Evolutionary conservation across 2,113 vertebrate genomes (phyloP), one percentile per base, ranked within the genome.

Genomic region (Heterochromis multidens): DNA sequence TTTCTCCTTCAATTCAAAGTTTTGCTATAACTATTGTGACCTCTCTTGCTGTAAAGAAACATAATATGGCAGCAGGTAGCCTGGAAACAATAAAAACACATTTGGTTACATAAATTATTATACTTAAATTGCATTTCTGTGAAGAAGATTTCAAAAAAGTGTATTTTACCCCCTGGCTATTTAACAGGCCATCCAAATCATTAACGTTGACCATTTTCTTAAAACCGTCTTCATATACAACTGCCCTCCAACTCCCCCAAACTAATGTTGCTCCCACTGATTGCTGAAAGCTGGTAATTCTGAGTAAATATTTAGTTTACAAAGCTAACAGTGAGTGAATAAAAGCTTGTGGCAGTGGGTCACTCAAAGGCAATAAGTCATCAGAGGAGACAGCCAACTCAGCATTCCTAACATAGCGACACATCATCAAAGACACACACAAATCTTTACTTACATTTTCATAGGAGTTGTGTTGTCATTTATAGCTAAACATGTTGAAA

Each of bases 231-330:
- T 49, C 7, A 16, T 3, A 7, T 70, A 8, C 40, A 46, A 19
- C 65, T 12, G 37, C 37, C 10, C 37, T 40, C 37, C 37, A 46
- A 14, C 3, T 2, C 43, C 43, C 2, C 5, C 13, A 12, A 46
- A 46, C 12, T 6, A 17, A 7, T 49, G 5, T 52, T 52, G 43
- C 43, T 52, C 43, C 4, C 52, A 0, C 25, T 21, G 25, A 52
- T 52, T 25, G 17, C 10, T 52, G 43, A 74, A 52, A 31, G 67
- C 43, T 31, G 67, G 25, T 17, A 52, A 49, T 31, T 11, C 43
- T 74, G 40, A 37, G 60, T 63, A 86, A 86, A 86, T 84, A 83
- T 91, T 90, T 46, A 72, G 23, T 43, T 85, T 65, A 17, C 37
- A 70, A 29, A 58, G 57, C 67, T 74, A 54, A 77, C n/a, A n/a